A percentile compares a stretch with the other conserved stretches of the same genome.
Evolutionary conservation across 2,113 vertebrate genomes (phyloP).

Genomic region (Hylia prasina): DNA sequence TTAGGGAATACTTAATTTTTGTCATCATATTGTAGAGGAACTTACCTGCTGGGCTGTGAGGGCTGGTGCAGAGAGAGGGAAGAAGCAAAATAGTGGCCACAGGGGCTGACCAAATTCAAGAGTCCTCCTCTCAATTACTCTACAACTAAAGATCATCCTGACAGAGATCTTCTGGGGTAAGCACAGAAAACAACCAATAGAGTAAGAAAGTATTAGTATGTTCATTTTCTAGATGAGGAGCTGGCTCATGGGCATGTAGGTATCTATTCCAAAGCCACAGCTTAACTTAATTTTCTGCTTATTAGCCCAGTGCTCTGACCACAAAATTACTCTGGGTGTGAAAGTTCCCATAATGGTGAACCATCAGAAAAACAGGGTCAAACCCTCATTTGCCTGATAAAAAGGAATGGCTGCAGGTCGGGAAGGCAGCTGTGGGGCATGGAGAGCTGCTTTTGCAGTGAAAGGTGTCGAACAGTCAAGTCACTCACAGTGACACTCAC

Average conservation of each 20-base stretch:
- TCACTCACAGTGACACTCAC: not conserved
- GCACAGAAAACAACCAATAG: not conserved
- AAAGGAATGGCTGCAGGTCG: not conserved
- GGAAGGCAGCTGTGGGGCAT: not conserved
- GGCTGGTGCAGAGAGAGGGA: not conserved
- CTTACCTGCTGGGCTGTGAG: not conserved
- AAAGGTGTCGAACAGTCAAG: not conserved
- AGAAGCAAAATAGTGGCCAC: not conserved
- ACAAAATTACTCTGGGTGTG: not conserved
- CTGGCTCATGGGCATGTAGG: not conserved
- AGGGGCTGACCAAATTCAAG: not conserved
- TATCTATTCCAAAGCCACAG: not conserved
- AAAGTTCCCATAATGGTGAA: not conserved
- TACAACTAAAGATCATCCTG: not conserved
- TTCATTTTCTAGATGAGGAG: not conserved
- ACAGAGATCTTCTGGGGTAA: not conserved
- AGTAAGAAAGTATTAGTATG: not conserved
- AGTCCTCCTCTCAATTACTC: not conserved
- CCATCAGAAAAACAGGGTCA: not conserved
- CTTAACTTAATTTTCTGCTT: slow-evolving; percentile 11
- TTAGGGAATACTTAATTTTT: not conserved
- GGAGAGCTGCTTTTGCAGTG: not conserved
- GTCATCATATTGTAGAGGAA: not conserved
- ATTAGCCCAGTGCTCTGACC: not conserved
- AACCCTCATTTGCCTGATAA: not conserved